Evolutionary conservation across 1,140 invertebrate genomes (phyloP).

Genomic region (Ooceraea biroi): DNA sequence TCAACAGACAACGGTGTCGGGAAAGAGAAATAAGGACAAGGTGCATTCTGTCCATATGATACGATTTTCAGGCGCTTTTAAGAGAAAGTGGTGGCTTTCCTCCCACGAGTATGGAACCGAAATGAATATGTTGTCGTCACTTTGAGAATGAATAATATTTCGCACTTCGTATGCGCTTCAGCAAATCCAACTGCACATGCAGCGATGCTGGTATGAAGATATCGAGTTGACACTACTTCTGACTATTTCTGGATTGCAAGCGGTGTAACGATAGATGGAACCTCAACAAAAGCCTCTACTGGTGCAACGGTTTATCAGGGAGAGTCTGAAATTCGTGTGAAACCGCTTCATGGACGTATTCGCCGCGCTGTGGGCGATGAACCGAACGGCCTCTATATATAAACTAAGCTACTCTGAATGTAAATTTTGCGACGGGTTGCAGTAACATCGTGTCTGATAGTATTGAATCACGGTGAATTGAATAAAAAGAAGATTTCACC

Average conservation of each 20-base stretch:
- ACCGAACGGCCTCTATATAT: not conserved
- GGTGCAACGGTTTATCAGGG: not conserved
- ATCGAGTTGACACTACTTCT: not conserved
- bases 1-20: not conserved
- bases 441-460: not conserved
- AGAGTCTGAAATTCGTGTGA: not conserved
- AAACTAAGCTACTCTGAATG: not conserved
- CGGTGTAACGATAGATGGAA: not conserved
- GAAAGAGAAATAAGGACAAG: not conserved
- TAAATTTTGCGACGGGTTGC: not conserved
- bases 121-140: not conserved
- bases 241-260: not conserved
- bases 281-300: not conserved
- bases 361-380: not conserved
- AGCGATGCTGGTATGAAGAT: not conserved
- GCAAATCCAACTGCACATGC: too few relatives aligned
- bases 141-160: not conserved
- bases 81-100: not conserved
- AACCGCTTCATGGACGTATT: not conserved
- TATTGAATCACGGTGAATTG: too few relatives aligned
- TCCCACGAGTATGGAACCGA: slow-evolving; percentile 3
- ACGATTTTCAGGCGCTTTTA: not conserved
- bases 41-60: not conserved
- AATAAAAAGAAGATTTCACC: too few relatives aligned
- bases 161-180: not conserved